Base-by-base conservation (phyloP, 2,113 vertebrate genomes). In the Sander vitreus region DNA sequence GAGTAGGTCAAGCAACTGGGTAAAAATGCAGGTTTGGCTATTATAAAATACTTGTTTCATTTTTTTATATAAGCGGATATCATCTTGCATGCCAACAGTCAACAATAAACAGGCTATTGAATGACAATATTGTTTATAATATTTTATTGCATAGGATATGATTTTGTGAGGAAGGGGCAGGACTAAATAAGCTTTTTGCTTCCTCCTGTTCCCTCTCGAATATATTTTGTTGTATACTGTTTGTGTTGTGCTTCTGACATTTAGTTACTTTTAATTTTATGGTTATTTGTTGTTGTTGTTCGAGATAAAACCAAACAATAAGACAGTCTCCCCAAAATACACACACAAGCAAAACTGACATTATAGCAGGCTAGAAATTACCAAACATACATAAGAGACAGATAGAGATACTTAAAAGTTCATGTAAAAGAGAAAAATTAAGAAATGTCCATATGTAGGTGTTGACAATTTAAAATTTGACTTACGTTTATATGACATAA, bases 121-220 rank as follows among this genome's bases (percentile, higher is more conserved):
- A 53, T 53, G 51, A 53, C 51, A 53, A 53, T 53, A 53, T 53
- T 53, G 18, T 53, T 53, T n/a, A n/a, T n/a, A n/a, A n/a, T n/a
- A n/a, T 53, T 51, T 53, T 53, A 53, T n/a, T 53, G 51, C 51
- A n/a, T 53, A n/a, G n/a, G n/a, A 53, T n/a, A 53, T 53, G 51
- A 53, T 53, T 53, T 53, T 53, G 51, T 53, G 51, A 53, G 51
- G 51, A 53, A 53, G 18, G 51, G 51, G 51, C 51, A 53, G 51
- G 19, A 53, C 51, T 53, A 53, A n/a, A 53, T 21, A 53, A 53
- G 51, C 19, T 10, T 53, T 53, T 53, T 21, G 51, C 51, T 53
- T 53, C 19, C 19, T 53, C 51, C 51, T 53, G 51, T 53, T n/a
- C 19, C 19, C 51, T 53, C 51, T 53, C 19, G 0, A 5, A 15